Percentiles rank a stretch among this genome's conserved stretches.
Evolutionary conservation across 2,888 invertebrate genomes (phyloP).

Genomic region (Aspidiotus rigidus): DNA sequence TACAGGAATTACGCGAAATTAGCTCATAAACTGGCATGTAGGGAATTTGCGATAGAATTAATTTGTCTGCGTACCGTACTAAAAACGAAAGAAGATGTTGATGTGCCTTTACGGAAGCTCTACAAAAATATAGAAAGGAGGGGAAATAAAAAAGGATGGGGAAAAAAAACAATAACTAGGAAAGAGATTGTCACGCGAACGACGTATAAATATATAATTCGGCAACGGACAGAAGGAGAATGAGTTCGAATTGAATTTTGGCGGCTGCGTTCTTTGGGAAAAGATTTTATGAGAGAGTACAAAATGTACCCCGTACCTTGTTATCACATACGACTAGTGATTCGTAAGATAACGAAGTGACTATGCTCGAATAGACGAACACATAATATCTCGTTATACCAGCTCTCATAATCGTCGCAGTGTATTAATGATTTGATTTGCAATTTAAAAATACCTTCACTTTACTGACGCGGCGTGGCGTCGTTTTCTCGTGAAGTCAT

Average conservation of each 20-base stretch:
- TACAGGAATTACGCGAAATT: slow-evolving; percentile 23
- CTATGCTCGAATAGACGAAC: too few relatives aligned
- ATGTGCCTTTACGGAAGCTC: slow-evolving; percentile 20
- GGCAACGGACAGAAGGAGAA: neutral
- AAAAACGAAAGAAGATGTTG: slow-evolving; percentile 24
- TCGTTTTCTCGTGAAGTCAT: too few relatives aligned
- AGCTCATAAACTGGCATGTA: slow-evolving; percentile 28
- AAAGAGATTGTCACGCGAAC: neutral
- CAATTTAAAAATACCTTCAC: too few relatives aligned
- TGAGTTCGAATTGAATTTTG: slow-evolving; percentile 10
- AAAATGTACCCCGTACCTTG: neutral
- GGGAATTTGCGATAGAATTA: slow-evolving; percentile 32
- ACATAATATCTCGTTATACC: too few relatives aligned
- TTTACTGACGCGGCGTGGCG: too few relatives aligned
- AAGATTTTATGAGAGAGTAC: neutral
- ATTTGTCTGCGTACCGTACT: slow-evolving; percentile 26
- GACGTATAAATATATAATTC: slow-evolving; percentile 7
- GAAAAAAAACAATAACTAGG: too few relatives aligned
- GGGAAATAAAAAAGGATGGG: too few relatives aligned
- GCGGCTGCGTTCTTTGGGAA: neutral
- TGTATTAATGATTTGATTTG: too few relatives aligned
- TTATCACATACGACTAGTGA: too few relatives aligned
- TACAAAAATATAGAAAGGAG: slow-evolving; percentile 6
- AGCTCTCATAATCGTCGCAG: too few relatives aligned
- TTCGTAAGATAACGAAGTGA: too few relatives aligned